These are phyloP conservation scores for Rutilus rutilus DNA, from an alignment of 2,113 vertebrate genomes.

Conservation along the genomic window DNA sequence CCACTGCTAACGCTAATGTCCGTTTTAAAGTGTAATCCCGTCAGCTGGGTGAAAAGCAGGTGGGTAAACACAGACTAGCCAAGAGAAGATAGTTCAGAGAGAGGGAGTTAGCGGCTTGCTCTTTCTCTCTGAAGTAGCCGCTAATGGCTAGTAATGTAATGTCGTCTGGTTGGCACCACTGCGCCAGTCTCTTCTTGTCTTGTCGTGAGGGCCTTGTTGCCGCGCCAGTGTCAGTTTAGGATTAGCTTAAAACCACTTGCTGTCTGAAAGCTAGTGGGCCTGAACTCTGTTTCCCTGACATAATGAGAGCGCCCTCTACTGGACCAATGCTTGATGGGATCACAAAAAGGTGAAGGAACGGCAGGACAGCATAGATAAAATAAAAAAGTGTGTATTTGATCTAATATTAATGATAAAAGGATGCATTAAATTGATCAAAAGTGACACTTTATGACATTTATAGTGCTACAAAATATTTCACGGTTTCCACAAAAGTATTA, in stretches of 20 bases:
- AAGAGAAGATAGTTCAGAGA: slow-evolving; percentile 52
- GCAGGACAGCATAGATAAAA: background rate
- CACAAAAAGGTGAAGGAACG: background rate
- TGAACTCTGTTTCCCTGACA: background rate
- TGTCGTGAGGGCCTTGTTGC: background rate
- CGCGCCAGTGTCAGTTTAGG: background rate
- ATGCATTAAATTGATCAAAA: background rate
- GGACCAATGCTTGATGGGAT: background rate
- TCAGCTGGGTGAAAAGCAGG: slow-evolving; percentile 66
- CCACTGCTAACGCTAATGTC: slow-evolving; percentile 46
- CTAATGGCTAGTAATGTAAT: slow-evolving; percentile 22
- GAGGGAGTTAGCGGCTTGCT: slow-evolving; percentile 40
- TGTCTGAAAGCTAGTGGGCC: background rate
- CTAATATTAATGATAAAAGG: background rate
- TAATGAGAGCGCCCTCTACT: slow-evolving; percentile 16
- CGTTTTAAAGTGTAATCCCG: slow-evolving; percentile 60
- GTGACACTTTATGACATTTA: background rate
- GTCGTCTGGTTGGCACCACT: slow-evolving; percentile 11
- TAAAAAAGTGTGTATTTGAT: background rate
- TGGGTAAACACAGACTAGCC: slow-evolving; percentile 55
- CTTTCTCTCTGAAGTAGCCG: slow-evolving; percentile 48
- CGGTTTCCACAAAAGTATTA: background rate
- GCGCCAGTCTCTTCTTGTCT: background rate
- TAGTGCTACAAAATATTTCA: background rate
- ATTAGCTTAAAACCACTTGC: background rate